Base-by-base conservation (phyloP, 2,888 invertebrate species). In the Dasypogon diadema region DNA sequence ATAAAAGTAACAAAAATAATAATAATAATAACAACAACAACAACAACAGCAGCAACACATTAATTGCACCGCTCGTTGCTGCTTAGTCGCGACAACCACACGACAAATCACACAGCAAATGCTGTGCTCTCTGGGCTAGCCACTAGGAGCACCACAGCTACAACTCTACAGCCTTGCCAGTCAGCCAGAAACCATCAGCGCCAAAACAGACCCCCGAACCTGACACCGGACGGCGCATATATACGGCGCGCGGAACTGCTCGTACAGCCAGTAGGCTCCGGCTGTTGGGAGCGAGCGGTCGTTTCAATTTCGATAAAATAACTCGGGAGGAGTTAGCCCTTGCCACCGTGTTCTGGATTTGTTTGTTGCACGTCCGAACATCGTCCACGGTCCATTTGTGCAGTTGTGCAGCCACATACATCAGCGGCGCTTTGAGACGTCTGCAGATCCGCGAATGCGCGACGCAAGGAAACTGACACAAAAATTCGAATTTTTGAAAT, bases 171-270 rank as follows among this genome's bases (percentile, higher is more conserved):
- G n/a, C 8, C 8, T n/a, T n/a, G n/a, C 16, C 55, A 18, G 10
- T 42, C 22, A 37, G 34, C 34, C 63, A 63, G 21, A 37, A 60
- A 37, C 65, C 65, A 65, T 12, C 70, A 70, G 70, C 70, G 70
- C 70, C 70, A 70, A 70, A 70, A 54, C 60, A 70, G 70, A 70
- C 70, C 70, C 51, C 70, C 70, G 70, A 70, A 70, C 70, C 70
- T 70, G 70, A 70, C 70, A 74, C 74, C 74, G 74, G 58, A 46
- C 74, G 58, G 18, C 58, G 21, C 60, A 74, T 74, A 74, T 74
- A 74, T 46, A 74, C 74, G 74, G 74, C 74, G 58, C 26, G 74
- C 30, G 46, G 30, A 60, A 58, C 56, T 74, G 58, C 24, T 74
- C 46, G 46, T 58, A 58, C 48, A 74, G 74, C 74, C 74, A 74